Evolutionary conservation across 2,113 vertebrate genomes (phyloP), one percentile per base, ranked within the genome.

Genomic region (Tylochromis polylepis): DNA sequence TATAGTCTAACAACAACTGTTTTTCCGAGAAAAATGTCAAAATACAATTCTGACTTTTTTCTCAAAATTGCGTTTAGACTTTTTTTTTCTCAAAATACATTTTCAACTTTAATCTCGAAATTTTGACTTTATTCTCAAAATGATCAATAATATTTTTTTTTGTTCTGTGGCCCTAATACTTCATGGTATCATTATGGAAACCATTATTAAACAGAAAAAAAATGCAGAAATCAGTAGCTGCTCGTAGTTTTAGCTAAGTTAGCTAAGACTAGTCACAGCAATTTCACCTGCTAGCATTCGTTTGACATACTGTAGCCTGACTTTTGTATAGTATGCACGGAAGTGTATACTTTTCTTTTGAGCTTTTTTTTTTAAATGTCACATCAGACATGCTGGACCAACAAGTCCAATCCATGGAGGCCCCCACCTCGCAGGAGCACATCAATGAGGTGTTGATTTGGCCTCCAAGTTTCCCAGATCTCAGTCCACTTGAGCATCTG

Each of bases 111-210:
- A 65, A 65, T 65, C 6, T 65, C 0, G 0, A 65, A 65, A 38
- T 65, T 8, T n/a, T 10, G 31, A 62, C n/a, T 3, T 0, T 65
- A 38, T 65, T 65, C 31, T 0, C 31, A n/a, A n/a, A n/a, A n/a
- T n/a, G n/a, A n/a, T n/a, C n/a, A n/a, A n/a, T n/a, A n/a, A n/a
- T n/a, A n/a, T n/a, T 36, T 12, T 38, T 65, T 65, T 31, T 65
- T 3, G 2, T 65, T 65, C 11, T 65, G 18, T 38, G 1, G 60
- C 6, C 31, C 18, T 1, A 38, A 65, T 38, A 22, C 34, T 22
- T 3, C 0, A 1, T 0, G 0, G 34, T 2, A 22, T 65, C 60
- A n/a, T 5, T 36, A n/a, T 36, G 60, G 60, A 65, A 65, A 65
- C 31, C 60, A 65, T 3, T n/a, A 65, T 38, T 65, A 8, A n/a